Evolutionary conservation across 2,113 vertebrate species (phyloP).

Genomic region (Xiphophorus couchianus): DNA sequence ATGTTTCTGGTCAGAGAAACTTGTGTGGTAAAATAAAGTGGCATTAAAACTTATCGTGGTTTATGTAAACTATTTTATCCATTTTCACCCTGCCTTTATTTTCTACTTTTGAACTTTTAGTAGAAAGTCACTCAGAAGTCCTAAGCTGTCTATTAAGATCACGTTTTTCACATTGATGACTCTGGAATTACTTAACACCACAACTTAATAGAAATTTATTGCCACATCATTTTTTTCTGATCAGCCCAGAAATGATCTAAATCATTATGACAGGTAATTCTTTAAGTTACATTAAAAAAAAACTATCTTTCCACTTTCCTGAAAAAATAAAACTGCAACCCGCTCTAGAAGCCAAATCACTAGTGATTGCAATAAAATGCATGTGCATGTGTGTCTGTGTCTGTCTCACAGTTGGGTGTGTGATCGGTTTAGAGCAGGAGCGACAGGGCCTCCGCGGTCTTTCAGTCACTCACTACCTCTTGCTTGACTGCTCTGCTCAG

Average conservation of each 20-base stretch:
- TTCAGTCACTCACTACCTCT: constrained; percentile 89
- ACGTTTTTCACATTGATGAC: no score
- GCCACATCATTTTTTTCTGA: neutral
- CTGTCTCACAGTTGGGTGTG: constrained; percentile 73
- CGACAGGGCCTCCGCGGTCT: constrained; percentile 81
- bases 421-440: constrained; percentile 64
- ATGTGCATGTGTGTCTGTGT: constrained; percentile 27
- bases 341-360: neutral
- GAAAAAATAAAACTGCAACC: neutral
- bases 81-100: neutral
- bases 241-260: neutral
- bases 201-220: neutral
- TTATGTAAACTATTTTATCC: neutral
- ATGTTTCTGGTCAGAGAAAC: neutral
- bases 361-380: neutral
- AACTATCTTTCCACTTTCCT: neutral
- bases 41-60: neutral
- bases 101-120: neutral
- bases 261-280: neutral
- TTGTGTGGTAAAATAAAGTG: neutral
- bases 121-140: neutral
- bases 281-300: neutral
- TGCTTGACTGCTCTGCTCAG: constrained; percentile 92
- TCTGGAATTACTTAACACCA: neutral
- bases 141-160: neutral